Evolutionary conservation across 2,113 vertebrate genomes (phyloP).

Genomic region (Perca fluviatilis): DNA sequence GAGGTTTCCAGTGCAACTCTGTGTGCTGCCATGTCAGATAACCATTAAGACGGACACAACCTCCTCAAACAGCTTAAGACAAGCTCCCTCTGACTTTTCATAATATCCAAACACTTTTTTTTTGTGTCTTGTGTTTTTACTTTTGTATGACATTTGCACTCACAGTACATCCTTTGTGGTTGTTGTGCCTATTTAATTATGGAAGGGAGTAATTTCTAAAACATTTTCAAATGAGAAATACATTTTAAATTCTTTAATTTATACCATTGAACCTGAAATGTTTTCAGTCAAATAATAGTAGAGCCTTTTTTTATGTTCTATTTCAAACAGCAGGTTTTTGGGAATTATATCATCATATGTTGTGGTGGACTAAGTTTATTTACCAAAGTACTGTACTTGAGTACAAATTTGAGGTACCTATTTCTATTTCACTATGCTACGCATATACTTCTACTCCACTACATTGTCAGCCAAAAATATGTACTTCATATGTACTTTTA

Average conservation of each 20-base stretch:
- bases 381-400: neutral
- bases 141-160: conserved; percentile 20
- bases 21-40: conserved; percentile 64
- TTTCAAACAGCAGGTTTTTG: neutral
- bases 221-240: neutral
- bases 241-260: neutral
- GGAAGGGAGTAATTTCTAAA: neutral
- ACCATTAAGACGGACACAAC: conserved; percentile 55
- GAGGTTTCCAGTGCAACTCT: conserved; percentile 63
- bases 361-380: neutral
- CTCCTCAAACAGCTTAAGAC: conserved; percentile 50
- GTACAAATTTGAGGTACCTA: neutral
- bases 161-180: conserved; percentile 1
- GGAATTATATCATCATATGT: neutral
- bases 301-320: neutral
- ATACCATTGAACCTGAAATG: neutral
- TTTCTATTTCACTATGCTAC: neutral
- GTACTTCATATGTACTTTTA: neutral
- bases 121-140: conserved; percentile 15
- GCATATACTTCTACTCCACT: neutral
- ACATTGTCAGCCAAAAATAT: neutral
- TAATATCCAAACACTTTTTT: conserved; percentile 3
- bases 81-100: conserved; percentile 31
- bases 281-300: neutral
- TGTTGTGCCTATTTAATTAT: neutral